A percentile compares a stretch with the other conserved stretches of the same genome.
phyloP scores from a whole-genome alignment of 2,888 invertebrate species.

The Camptogramma bilineatum region DNA sequence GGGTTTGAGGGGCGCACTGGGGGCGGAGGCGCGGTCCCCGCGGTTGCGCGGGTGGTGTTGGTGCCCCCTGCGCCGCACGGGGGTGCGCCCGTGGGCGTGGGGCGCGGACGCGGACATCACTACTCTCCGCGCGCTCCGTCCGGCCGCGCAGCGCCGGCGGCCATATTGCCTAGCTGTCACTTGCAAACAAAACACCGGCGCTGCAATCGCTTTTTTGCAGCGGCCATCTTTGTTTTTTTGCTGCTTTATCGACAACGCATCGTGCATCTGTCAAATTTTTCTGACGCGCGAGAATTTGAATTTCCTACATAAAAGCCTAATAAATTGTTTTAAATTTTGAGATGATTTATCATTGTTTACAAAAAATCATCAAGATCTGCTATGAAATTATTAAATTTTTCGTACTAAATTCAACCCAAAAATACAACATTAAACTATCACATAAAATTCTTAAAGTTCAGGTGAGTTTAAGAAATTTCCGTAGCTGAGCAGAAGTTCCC shows the following conservation, averaged over 20 bases:
- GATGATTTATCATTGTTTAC: too few species aligned
- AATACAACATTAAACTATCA: too few species aligned
- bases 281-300: constrained; percentile 60
- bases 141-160: constrained; percentile 84
- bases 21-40: constrained; percentile 85
- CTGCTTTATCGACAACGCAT: constrained; percentile 75
- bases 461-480: constrained; percentile 29
- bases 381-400: too few species aligned
- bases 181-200: constrained; percentile 62
- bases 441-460: not conserved
- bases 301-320: not conserved
- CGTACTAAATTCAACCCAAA: too few species aligned
- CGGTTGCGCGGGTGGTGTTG: constrained; percentile 91
- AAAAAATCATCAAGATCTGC: too few species aligned
- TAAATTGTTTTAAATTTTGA: too few species aligned
- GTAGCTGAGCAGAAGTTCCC: constrained; percentile 5
- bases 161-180: constrained; percentile 85
- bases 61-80: constrained; percentile 89
- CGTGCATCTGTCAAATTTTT: constrained; percentile 35
- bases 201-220: constrained; percentile 65
- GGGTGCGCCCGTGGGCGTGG: constrained; percentile 86
- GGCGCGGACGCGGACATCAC: constrained; percentile 86
- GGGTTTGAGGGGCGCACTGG: constrained; percentile 62
- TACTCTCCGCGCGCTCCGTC: constrained; percentile 73
- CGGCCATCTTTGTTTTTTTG: constrained; percentile 70